Evolutionary conservation across 2,888 invertebrate species (phyloP), one percentile per base, ranked within the genome.

Genomic region (Ophraella communa): DNA sequence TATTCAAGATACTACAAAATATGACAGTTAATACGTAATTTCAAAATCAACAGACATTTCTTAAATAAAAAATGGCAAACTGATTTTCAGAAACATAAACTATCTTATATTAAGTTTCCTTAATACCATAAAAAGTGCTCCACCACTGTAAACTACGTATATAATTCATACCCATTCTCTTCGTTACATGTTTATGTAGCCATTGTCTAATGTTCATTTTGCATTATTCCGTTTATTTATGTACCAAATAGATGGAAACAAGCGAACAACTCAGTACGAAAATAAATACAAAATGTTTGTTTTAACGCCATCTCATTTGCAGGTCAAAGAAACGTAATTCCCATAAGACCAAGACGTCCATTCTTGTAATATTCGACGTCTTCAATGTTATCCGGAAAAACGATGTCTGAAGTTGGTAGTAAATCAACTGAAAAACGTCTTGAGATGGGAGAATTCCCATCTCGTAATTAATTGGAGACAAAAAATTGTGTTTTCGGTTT

Each of bases 151-250:
- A 10, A 17, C 35, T 10, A 30, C 58, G 57, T 65, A 51, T 59
- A 67, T 67, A 65, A 67, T 67, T 67, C 58, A 66, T 64, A 44
- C 20, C 63, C 45, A 59, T 42, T 56, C 59, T 57, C 60, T 60
- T 64, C 60, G 64, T 64, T 62, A 62, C 62, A 55, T 61, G 56
- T 62, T 66, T 66, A 59, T 62, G 66, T 44, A 59, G 55, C 61
- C 66, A 69, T 67, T 67, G 65, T 67, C 64, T 69, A 65, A 67
- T 67, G 67, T 65, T 69, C 65, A 65, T 69, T 65, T 67, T 60
- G 69, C 63, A 67, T 69, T 65, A 67, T 69, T 62, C 69, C 23
- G 65, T 62, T 67, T 69, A 66, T 68, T 66, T 68, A 64, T 56
- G 64, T 49, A 27, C 18, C 17, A 17, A 44, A 18, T 30, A 33